phyloP scores from a whole-genome alignment of 2,113 vertebrate genomes.

The Cynopterus brachyotis region DNA sequence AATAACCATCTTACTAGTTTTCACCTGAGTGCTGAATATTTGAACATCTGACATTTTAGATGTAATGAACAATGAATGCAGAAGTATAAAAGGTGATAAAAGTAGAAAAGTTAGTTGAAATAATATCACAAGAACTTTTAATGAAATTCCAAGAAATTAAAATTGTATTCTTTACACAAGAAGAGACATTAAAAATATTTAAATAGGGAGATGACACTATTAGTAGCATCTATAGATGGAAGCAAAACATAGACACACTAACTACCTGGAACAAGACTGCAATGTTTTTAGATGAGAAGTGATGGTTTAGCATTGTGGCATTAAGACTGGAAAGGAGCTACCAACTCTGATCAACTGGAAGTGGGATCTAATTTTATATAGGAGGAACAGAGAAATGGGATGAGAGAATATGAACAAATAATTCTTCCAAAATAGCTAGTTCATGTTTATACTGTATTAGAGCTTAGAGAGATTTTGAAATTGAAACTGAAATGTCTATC shows the following conservation, averaged over 20 bases:
- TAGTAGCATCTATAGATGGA: neutral
- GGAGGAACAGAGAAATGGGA: neutral
- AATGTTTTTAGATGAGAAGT: neutral
- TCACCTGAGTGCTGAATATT: neutral
- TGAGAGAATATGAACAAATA: neutral
- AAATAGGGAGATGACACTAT: neutral
- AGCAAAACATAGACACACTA: neutral
- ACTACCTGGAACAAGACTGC: neutral
- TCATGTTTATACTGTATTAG: neutral
- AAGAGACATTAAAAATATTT: neutral
- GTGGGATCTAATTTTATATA: neutral
- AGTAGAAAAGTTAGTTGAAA: neutral
- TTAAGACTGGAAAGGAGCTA: neutral
- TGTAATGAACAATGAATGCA: neutral
- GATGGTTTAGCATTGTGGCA: neutral
- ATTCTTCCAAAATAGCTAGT: neutral
- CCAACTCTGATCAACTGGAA: neutral
- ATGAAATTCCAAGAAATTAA: neutral
- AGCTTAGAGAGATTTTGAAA: neutral
- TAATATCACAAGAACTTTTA: neutral
- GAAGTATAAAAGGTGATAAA: neutral
- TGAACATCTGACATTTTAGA: neutral
- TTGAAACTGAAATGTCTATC: neutral
- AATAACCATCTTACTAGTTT: neutral
- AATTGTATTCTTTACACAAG: neutral